These are phyloP conservation scores for Temnothorax rugatulus DNA, from an alignment of 2,888 invertebrate species.

Conservation along the genomic window DNA sequence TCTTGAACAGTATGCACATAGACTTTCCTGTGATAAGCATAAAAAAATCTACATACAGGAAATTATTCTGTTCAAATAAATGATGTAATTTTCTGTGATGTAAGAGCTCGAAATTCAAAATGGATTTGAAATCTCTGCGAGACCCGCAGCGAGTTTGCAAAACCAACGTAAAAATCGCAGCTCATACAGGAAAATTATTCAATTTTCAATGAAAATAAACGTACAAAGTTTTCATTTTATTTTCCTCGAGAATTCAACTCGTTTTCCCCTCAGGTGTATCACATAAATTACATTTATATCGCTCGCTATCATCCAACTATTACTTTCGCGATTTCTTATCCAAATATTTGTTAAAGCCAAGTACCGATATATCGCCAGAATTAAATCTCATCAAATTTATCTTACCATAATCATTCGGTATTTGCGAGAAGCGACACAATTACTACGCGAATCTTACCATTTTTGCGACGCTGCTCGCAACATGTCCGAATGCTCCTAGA, in stretches of 20 bases:
- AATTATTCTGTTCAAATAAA: neutral
- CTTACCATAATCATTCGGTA: constrained; percentile 8
- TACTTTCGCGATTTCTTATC: neutral
- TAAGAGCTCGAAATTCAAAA: constrained; percentile 27
- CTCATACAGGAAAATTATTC: neutral
- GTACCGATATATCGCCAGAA: neutral
- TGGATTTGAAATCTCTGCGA: constrained; percentile 66
- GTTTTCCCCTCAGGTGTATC: neutral
- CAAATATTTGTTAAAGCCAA: constrained; percentile 25
- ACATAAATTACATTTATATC: constrained; percentile 28
- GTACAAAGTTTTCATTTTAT: neutral
- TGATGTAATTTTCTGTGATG: neutral
- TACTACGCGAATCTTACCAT: neutral
- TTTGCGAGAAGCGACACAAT: constrained; percentile 26
- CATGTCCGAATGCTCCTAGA: constrained; percentile 6
- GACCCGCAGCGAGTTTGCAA: constrained; percentile 71
- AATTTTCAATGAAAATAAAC: constrained; percentile 39
- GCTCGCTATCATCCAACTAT: neutral
- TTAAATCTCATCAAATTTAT: neutral
- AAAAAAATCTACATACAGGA: neutral
- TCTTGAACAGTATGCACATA: constrained; percentile 12
- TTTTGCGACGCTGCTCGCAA: constrained; percentile 36
- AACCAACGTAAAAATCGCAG: constrained; percentile 12
- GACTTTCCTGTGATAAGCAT: neutral
- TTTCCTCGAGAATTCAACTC: constrained; percentile 15